Evolutionary conservation across 2,888 invertebrate genomes (phyloP), one percentile per base, ranked within the genome.

Genomic region (Macrosiphum euphorbiae): DNA sequence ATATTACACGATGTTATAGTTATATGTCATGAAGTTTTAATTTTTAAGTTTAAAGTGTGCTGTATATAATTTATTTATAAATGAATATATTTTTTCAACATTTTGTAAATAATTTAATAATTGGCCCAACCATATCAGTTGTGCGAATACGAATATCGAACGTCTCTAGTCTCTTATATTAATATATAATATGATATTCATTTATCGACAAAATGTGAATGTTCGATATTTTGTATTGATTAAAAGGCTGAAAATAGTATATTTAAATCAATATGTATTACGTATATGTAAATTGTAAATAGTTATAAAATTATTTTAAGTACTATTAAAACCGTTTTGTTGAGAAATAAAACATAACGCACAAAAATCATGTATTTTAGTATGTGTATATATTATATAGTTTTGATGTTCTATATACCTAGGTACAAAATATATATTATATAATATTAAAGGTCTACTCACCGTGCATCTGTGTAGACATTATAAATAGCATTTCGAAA

Each of bases 161-260:
- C 5, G 16, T 86, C 28, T 44, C 44, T 47, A 86, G 86, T 28
- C 86, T 86, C 16, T n/a, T 28, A 50, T 47, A 50, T n/a, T n/a
- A n/a, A n/a, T n/a, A 44, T 44, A 44, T 44, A 44, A 44, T 44
- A 44, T 44, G 5, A 47, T 86, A 35, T 61, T n/a, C 13, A 28
- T 47, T 8, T 61, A 47, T 35, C 50, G 78, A 78, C 35, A 26
- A 88, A 86, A 87, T 61, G 58, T 24, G 47, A 58, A 44, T 26
- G 58, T 61, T 58, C n/a, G 91, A 91, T 61, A 85, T 61, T 61
- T 85, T 10, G 28, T 55, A 52, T 67, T 84, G 13, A 26, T 52
- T 28, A 91, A 91, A 92, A 92, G 92, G 58, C 92, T 92, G 92
- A 90, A 67, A 35, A 67, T 67, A 86, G 86, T 10, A 50, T 35